A percentile compares a stretch with the other conserved stretches of the same genome.
phyloP scores from a whole-genome alignment of 2,797 vertebrate genomes.

The Acanthornis magna region DNA sequence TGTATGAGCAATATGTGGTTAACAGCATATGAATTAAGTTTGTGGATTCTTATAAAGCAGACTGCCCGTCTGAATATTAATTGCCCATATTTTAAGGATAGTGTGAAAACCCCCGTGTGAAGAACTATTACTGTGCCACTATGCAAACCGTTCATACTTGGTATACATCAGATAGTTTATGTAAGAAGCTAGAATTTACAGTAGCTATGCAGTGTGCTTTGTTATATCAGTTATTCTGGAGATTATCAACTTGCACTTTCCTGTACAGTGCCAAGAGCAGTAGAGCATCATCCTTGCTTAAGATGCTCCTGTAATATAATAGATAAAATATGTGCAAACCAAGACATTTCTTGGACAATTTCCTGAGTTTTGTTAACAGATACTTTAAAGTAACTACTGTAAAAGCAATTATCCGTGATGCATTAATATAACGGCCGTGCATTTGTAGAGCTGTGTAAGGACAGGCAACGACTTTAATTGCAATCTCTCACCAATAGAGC shows the following conservation, averaged over 20 bases:
- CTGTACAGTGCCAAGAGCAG: neutral
- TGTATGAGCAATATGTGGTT: constrained; percentile 5
- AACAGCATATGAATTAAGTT: neutral
- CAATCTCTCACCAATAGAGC: neutral
- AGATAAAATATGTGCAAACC: neutral
- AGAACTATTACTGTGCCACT: constrained; percentile 17
- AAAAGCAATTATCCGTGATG: neutral
- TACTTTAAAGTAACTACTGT: constrained; percentile 14
- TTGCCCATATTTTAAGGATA: neutral
- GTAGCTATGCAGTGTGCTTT: neutral
- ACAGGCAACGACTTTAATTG: neutral
- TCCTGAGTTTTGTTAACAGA: constrained; percentile 1
- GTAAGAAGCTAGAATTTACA: neutral
- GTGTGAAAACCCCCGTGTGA: neutral
- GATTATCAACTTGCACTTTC: neutral
- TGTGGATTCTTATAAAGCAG: neutral
- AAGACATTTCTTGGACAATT: constrained; percentile 12
- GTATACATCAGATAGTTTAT: neutral
- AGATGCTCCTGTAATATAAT: neutral
- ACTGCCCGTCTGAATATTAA: neutral
- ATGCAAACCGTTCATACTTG: neutral
- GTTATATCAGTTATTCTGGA: neutral
- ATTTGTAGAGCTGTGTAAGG: neutral
- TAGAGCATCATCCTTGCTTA: neutral
- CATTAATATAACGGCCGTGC: neutral